Base-by-base conservation (phyloP, 1,140 invertebrate genomes). In the Drosophila navojoa region DNA sequence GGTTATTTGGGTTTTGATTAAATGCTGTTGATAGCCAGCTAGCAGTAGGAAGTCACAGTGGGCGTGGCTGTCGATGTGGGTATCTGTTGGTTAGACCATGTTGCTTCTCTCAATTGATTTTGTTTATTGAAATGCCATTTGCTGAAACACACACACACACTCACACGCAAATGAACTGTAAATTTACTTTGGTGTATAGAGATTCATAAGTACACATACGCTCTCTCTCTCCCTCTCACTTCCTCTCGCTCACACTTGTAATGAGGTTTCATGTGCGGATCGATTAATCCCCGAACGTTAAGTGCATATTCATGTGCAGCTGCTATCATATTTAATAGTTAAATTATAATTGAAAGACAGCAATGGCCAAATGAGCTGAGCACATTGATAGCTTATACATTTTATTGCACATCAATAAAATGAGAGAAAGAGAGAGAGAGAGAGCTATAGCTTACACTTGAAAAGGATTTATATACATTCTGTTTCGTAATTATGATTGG, bases 241-340 rank as follows among this genome's bases (percentile, higher is more conserved):
- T 5, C 3, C 5, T 0, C 27, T 5, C 32, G 10, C 32, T 10
- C 32, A 32, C 52, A 35, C 50, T 35, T 55, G 77, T 75, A 85
- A 85, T 85, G 73, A 70, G 73, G 53, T 67, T 75, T 69, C 57
- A 81, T 70, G 53, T 66, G 71, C 78, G 58, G 69, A 55, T 67
- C 55, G 40, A 68, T 54, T 85, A 85, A 86, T 85, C 77, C 74
- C 59, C 55, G 73, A 68, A n/a, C 25, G 57, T 35, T 70, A 53
- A 64, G 70, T 57, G 72, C 72, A 77, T 66, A 59, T 68, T 67
- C 64, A 69, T 77, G 63, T 72, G 59, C 38, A 74, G 49, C 57
- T 42, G 62, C 42, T 80, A 80, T 54, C 35, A 84, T 84, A 85
- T 79, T 84, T 85, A 72, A 85, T 79, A 77, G 78, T 81, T 69